phyloP scores from a whole-genome alignment of 2,797 vertebrate genomes.

The Anguilla marmorata region DNA sequence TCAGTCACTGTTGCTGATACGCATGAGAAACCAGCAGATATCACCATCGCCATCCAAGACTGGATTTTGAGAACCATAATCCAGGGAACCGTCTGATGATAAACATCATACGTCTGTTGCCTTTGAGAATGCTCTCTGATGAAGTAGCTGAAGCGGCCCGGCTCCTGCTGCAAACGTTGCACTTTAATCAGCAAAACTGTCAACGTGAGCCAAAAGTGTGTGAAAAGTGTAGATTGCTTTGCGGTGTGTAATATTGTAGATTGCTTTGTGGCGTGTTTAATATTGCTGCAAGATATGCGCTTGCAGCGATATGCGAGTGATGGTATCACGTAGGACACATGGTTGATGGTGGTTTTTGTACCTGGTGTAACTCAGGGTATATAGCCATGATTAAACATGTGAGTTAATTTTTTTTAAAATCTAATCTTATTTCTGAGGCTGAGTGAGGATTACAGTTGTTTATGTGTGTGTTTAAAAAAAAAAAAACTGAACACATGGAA shows the following conservation, averaged over 20 bases:
- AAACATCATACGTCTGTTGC: not conserved
- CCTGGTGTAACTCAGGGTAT: not conserved
- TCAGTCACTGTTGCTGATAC: not conserved
- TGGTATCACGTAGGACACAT: not conserved
- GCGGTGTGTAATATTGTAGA: not conserved
- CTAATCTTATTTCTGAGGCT: not conserved
- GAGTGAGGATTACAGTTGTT: not conserved
- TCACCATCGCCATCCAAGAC: not conserved
- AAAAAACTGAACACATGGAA: not conserved
- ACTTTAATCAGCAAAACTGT: not conserved
- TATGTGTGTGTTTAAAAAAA: not conserved
- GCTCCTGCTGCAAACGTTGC: not conserved
- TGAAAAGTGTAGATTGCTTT: not conserved
- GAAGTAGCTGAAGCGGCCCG: not conserved
- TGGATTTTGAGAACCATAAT: not conserved
- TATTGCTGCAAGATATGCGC: not conserved
- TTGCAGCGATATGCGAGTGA: not conserved
- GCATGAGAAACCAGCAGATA: not conserved
- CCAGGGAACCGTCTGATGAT: not conserved
- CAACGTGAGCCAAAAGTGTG: not conserved
- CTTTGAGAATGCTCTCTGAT: not conserved
- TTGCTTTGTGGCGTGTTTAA: too few relatives aligned
- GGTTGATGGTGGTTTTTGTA: not conserved
- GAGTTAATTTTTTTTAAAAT: not conserved
- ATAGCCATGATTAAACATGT: not conserved